Evolutionary conservation across 2,113 vertebrate genomes (phyloP).

Genomic region (Halcyon malimbica): DNA sequence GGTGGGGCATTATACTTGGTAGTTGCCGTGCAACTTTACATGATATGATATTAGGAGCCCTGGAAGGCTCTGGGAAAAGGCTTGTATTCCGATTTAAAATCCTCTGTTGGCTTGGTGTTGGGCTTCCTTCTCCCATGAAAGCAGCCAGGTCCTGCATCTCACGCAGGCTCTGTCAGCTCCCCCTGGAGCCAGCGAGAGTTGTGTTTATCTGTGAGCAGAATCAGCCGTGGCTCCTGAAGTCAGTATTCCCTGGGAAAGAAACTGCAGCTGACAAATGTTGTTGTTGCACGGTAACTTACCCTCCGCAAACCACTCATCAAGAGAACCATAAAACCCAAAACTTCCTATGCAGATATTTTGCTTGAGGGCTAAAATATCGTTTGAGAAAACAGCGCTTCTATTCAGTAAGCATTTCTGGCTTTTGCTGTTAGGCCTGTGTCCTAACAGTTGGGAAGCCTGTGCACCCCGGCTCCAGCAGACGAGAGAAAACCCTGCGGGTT

Average conservation of each 20-base stretch:
- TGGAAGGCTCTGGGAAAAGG: conserved; percentile 46
- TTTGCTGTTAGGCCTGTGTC: background rate
- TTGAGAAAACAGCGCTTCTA: background rate
- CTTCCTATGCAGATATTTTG: conserved; percentile 19
- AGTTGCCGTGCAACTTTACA: conserved; percentile 26
- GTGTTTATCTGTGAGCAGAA: conserved; percentile 26
- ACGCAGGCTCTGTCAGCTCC: background rate
- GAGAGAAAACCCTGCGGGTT: background rate
- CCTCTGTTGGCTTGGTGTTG: background rate
- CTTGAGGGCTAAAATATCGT: conserved; percentile 3
- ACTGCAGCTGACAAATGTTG: conserved; percentile 42
- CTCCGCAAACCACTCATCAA: conserved; percentile 9
- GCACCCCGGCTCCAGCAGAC: background rate
- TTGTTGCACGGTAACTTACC: conserved; percentile 38
- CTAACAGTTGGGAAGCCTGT: background rate
- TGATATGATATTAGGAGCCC: conserved; percentile 5
- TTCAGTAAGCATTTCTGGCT: background rate
- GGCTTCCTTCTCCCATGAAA: background rate
- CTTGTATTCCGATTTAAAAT: background rate
- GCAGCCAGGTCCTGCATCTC: conserved; percentile 7
- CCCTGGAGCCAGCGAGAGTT: background rate
- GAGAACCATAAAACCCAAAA: conserved; percentile 34
- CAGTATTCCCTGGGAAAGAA: conserved; percentile 55
- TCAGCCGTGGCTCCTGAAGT: conserved; percentile 42
- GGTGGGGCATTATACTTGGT: conserved; percentile 23